Base-by-base conservation (phyloP, 2,113 vertebrate species). In the Pachycephala philippinensis region DNA sequence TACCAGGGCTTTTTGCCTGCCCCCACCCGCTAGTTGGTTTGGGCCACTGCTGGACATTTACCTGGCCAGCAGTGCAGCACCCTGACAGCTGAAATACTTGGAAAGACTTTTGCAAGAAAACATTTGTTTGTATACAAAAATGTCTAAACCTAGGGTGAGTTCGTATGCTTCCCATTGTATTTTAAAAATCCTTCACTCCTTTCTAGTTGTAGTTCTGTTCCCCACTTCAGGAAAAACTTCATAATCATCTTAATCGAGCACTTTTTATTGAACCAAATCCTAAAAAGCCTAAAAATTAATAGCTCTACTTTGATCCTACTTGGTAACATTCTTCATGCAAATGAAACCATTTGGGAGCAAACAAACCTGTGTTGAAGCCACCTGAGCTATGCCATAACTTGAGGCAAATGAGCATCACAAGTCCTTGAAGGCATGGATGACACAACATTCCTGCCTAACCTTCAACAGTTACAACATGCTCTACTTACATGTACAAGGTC, bases 1-100 rank as follows among this genome's bases (percentile, higher is more conserved):
- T 11, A 15, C 17, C 33, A 87, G 40, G 33, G 33, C 16, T 80
- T 81, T 81, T 60, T 47, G 26, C 10, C 35, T 28, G 8, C 14
- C 42, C 23, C 15, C 11, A 66, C 3, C 3, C 20, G 50, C 11
- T 22, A 28, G 8, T 0, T 49, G 26, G 5, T 45, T 37, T 0
- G 2, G 66, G 13, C 9, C 39, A 31, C 26, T 40, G 28, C 26
- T 57, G 31, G 28, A 26, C 22, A 30, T 40, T 40, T 76, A 63
- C 23, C 35, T 54, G 37, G 24, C 10, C 22, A 90, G 28, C 15
- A 84, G 45, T 21, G 30, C 11, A 74, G 20, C 42, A 49, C 31
- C 5, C 28, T n/a, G 26, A 28, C 28, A 65, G 59, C 27, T 40
- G 20, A 26, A 87, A 77, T 77, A 49, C 9, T 16, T 57, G 19